These are phyloP conservation scores for Rhinolophus ferrumequinum DNA, from an alignment of 2,113 vertebrate species.

Conservation along the genomic window DNA sequence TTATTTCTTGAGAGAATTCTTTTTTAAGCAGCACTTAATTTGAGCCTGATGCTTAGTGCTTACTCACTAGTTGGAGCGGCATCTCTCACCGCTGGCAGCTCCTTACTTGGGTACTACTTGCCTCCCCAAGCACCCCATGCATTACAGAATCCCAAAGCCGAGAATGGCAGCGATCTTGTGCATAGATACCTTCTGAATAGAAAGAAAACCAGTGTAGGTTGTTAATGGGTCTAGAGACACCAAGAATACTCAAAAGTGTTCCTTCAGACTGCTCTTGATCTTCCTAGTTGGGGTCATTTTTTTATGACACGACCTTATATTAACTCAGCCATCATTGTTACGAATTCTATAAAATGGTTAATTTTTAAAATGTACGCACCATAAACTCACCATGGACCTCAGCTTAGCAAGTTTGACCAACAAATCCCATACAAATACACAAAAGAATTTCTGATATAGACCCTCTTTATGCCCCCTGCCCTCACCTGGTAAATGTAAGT, in stretches of 20 bases:
- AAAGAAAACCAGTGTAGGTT: not conserved
- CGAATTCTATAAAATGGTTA: constrained; percentile 5
- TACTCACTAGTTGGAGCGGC: not conserved
- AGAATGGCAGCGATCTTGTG: not conserved
- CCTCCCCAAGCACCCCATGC: not conserved
- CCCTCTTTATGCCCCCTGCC: not conserved
- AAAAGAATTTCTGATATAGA: not conserved
- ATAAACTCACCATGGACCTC: not conserved
- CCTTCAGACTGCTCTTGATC: not conserved
- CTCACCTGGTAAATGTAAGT: not conserved
- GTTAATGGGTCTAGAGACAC: not conserved
- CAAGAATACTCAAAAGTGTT: not conserved
- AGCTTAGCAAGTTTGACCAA: not conserved
- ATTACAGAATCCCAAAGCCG: not conserved
- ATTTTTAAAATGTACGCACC: not conserved
- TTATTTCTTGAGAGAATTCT: not conserved
- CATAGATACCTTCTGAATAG: not conserved
- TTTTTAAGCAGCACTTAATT: not conserved
- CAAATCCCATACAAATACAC: not conserved
- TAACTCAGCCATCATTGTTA: not conserved
- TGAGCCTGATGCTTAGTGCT: not conserved
- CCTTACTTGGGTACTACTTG: not conserved
- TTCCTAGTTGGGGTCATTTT: not conserved
- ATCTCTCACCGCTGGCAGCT: not conserved
- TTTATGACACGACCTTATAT: not conserved